Percentiles rank a stretch among this genome's conserved stretches.
phyloP scores from a whole-genome alignment of 2,113 vertebrate genomes.

The Prunella himalayana region DNA sequence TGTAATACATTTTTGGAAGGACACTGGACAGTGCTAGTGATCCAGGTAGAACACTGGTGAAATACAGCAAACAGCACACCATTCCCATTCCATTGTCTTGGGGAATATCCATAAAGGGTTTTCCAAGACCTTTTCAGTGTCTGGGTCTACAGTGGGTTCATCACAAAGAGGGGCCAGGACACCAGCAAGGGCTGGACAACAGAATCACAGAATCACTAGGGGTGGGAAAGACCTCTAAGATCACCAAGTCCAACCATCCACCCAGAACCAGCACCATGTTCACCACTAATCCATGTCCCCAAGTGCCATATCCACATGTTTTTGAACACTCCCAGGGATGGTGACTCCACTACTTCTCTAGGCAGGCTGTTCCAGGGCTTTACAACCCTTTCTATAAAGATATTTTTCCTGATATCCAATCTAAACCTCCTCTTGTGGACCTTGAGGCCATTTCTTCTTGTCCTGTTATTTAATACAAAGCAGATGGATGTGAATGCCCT shows the following conservation, averaged over 20 bases:
- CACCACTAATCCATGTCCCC: not conserved
- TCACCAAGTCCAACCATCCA: too few relatives aligned
- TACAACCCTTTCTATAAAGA: not conserved
- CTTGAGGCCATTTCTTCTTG: not conserved
- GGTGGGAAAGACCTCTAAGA: not conserved
- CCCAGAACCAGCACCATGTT: not conserved
- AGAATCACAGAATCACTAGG: accelerated
- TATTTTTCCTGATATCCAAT: not conserved
- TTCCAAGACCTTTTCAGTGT: not conserved
- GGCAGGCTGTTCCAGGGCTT: not conserved
- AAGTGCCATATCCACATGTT: not conserved
- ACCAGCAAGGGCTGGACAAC: not conserved
- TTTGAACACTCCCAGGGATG: not conserved
- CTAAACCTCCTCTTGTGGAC: not conserved
- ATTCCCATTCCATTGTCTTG: not conserved
- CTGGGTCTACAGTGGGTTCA: not conserved
- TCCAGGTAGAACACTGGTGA: not conserved
- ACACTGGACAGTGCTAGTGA: not conserved
- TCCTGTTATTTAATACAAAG: not conserved
- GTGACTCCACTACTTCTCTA: not conserved
- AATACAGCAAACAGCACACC: not conserved
- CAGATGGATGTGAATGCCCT: not conserved
- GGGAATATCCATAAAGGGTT: not conserved
- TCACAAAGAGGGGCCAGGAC: not conserved
- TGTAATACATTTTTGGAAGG: accelerated